phyloP scores from a whole-genome alignment of 2,888 invertebrate genomes.

The Calliopum simillimum region DNA sequence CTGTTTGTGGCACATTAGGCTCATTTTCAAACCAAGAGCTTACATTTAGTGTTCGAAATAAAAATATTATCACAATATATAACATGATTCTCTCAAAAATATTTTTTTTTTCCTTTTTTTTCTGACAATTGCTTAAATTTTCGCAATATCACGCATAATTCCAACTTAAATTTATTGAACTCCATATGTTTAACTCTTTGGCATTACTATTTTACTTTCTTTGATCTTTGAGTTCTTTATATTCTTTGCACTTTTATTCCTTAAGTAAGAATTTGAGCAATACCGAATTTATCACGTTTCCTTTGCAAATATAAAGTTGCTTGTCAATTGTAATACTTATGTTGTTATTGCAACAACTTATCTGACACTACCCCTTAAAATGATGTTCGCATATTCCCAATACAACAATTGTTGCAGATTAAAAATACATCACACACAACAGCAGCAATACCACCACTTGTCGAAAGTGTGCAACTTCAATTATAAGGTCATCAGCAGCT shows the following conservation, averaged over 20 bases:
- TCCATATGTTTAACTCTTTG: too few species aligned
- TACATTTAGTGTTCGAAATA: too few species aligned
- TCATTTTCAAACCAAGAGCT: too few species aligned
- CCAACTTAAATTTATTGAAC: too few species aligned
- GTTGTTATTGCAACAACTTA: constrained; percentile 34
- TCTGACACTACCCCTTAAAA: not conserved
- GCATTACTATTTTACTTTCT: too few species aligned
- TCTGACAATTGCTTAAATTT: too few species aligned
- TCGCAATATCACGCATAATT: too few species aligned
- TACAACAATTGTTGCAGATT: constrained; percentile 48
- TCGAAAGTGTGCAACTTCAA: constrained; percentile 53
- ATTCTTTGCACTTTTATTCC: not conserved
- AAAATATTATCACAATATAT: too few species aligned
- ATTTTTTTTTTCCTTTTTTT: too few species aligned
- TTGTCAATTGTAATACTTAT: not conserved
- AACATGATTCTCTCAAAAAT: too few species aligned
- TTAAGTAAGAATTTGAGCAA: not conserved
- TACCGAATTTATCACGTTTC: constrained; percentile 26
- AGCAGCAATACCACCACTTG: constrained; percentile 2
- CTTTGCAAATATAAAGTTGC: not conserved
- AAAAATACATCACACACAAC: constrained; percentile 47
- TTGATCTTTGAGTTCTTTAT: not conserved
- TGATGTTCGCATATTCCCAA: constrained; percentile 42
- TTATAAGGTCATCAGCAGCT: constrained; percentile 63
- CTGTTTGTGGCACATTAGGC: too few species aligned